These are phyloP conservation scores for Ciconia boyciana DNA, from an alignment of 2,113 vertebrate genomes.

Conservation along the genomic window DNA sequence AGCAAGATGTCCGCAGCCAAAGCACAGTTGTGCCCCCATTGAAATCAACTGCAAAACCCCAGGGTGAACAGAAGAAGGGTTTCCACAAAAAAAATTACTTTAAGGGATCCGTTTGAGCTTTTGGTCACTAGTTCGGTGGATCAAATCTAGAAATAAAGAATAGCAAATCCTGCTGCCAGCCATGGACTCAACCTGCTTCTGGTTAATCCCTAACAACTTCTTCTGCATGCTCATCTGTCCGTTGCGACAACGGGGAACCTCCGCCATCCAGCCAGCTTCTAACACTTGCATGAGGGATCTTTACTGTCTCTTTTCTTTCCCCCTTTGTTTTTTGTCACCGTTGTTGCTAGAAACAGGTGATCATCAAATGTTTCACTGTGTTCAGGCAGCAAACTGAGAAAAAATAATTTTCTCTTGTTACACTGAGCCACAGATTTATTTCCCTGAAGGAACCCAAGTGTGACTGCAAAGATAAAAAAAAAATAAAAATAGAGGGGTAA, in stretches of 20 bases:
- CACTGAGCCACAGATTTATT: neutral
- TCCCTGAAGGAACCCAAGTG: slow-evolving; percentile 17
- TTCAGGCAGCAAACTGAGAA: slow-evolving; percentile 17
- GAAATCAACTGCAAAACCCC: neutral
- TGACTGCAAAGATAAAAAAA: neutral
- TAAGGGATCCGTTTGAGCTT: neutral
- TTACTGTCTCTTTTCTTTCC: neutral
- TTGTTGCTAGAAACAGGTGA: neutral
- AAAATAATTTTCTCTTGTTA: neutral
- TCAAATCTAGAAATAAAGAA: neutral
- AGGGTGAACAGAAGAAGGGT: neutral
- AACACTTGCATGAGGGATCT: neutral
- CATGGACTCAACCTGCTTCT: neutral
- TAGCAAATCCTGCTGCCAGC: neutral
- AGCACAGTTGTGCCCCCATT: neutral
- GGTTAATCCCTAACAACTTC: neutral
- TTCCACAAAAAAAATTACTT: neutral
- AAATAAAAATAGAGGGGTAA: neutral
- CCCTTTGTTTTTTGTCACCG: neutral
- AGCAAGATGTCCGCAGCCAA: neutral
- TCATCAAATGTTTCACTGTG: neutral
- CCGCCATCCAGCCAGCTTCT: neutral
- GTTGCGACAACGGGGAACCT: neutral
- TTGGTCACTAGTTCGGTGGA: neutral
- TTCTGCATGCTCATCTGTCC: accelerated